Evolutionary conservation across 2,888 invertebrate species (phyloP), one percentile per base, ranked within the genome.

Genomic region (Pharmacophagus antenor): DNA sequence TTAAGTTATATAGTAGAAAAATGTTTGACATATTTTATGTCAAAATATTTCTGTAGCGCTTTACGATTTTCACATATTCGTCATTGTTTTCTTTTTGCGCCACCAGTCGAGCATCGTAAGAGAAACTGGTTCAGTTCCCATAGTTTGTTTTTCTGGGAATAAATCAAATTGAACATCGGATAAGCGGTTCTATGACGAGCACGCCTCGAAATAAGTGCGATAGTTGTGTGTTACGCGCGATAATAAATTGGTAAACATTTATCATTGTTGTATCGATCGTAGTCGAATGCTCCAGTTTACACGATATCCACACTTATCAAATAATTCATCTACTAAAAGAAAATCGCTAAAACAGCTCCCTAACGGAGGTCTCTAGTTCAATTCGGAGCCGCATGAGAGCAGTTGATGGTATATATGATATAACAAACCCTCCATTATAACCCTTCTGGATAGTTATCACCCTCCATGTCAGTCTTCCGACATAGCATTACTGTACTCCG

Each of bases 51-150:
- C 31, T 31, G 15, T 12, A 15, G 2, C 31, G 10, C 31, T 31
- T 3, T 0, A 31, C 21, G 2, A 23, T 49, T 42, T 52, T 58
- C 58, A 52, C 58, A 58, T 22, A 58, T 58, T 47, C 8, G 5
- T 52, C 51, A 47, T 52, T 50, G 27, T 51, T 64, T 66, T 67
- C 60, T 66, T 64, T 47, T 50, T 48, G 25, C 37, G 48, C 47
- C 65, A 68, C 42, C 50, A 22, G 12, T 41, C 12, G 22, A 17
- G 12, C 27, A 22, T 27, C 21, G 37, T 47, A 31, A 12, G 31
- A 51, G 68, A 71, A 70, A 70, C 67, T 68, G 64, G 65, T 62
- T 65, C 61, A 66, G 64, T 70, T 69, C 70, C 54, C 70, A 71
- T 65, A 63, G 61, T 66, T 60, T 21, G 37, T 17, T 47, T 65